Conservation (phyloP, 2,888 invertebrate species). For the Rhodophaea formosa region DNA sequence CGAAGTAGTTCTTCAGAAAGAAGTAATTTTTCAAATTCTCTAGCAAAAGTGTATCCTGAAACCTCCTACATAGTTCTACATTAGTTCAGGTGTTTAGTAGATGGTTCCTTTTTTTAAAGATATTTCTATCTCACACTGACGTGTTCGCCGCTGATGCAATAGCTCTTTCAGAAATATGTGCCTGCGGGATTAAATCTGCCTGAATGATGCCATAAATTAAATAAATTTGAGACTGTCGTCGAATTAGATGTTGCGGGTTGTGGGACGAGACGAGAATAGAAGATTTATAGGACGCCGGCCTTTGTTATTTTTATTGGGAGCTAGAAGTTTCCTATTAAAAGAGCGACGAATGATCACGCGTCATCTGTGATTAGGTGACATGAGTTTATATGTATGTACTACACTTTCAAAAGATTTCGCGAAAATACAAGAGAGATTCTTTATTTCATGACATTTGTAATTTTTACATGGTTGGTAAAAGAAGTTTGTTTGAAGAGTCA, state of each 20-base stretch:
- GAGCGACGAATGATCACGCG: not conserved
- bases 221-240: slow-evolving; percentile 14
- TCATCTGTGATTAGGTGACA: not conserved
- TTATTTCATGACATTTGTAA: too few species aligned
- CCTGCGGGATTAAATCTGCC: slow-evolving; percentile 7
- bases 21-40: too few species aligned
- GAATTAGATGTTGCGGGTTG: slow-evolving; percentile 7
- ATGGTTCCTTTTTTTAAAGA: too few species aligned
- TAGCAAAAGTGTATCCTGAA: too few species aligned
- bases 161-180: slow-evolving; percentile 7
- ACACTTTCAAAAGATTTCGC: too few species aligned
- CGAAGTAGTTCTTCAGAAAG: too few species aligned
- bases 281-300: slow-evolving; percentile 1
- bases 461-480: too few species aligned
- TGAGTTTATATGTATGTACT: too few species aligned
- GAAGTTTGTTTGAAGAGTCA: too few species aligned
- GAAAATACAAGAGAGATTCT: too few species aligned
- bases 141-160: not conserved
- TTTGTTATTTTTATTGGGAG: slow-evolving; percentile 14
- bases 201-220: slow-evolving; percentile 13
- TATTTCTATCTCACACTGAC: not conserved
- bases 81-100: too few species aligned
- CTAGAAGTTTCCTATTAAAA: not conserved
- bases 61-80: too few species aligned
- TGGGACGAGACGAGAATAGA: slow-evolving; percentile 11